phyloP scores from a whole-genome alignment of 2,888 invertebrate genomes.

The Globia sparganii region DNA sequence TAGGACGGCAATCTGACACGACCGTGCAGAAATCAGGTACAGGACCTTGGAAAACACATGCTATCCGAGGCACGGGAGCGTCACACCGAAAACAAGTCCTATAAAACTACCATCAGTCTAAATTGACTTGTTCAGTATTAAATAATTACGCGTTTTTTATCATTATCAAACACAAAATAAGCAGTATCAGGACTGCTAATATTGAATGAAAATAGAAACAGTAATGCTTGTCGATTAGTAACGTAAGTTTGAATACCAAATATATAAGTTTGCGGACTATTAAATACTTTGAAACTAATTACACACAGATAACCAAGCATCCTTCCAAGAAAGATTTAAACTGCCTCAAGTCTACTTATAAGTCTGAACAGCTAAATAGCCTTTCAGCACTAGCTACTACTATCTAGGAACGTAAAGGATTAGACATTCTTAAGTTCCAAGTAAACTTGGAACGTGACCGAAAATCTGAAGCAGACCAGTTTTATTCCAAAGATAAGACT shows the following conservation, averaged over 20 bases:
- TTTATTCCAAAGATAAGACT: neutral
- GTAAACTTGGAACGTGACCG: conserved; percentile 28
- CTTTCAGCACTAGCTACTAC: conserved; percentile 1
- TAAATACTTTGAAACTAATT: neutral
- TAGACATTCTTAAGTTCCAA: conserved; percentile 16
- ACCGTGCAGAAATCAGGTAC: no score
- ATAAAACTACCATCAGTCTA: neutral
- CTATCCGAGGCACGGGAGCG: neutral
- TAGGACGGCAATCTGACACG: no score
- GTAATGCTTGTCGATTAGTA: neutral
- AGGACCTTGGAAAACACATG: neutral
- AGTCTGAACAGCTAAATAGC: neutral
- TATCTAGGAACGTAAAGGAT: conserved; percentile 16
- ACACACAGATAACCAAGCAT: neutral
- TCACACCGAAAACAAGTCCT: neutral
- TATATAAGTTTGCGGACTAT: neutral
- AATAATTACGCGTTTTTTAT: neutral
- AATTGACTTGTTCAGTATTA: neutral
- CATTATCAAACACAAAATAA: neutral
- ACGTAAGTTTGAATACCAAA: neutral
- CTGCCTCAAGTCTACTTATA: neutral
- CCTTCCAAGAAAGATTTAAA: neutral
- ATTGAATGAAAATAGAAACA: neutral
- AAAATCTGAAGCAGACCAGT: conserved; percentile 3
- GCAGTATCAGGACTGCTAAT: neutral